A percentile compares a stretch with the other conserved stretches of the same genome.
phyloP scores from a whole-genome alignment of 2,113 vertebrate genomes.

The Daphoenositta chrysoptera region DNA sequence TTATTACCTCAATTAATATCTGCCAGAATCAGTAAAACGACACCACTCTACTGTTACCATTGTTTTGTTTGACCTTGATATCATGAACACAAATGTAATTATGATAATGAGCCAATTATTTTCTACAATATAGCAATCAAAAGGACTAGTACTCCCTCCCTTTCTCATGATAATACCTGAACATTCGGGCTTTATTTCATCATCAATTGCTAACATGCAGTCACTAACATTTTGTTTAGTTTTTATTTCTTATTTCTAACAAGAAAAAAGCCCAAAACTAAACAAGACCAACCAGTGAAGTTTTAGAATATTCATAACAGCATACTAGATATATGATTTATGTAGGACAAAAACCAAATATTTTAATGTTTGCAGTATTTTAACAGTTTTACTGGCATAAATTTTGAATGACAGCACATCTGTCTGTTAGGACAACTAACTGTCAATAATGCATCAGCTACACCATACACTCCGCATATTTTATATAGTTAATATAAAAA shows the following conservation, averaged over 20 bases:
- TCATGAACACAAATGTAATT: conserved; percentile 26
- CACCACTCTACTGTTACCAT: background rate
- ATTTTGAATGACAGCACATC: background rate
- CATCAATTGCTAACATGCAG: background rate
- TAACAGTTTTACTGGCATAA: background rate
- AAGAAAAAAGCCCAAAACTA: background rate
- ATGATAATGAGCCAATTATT: conserved; percentile 25
- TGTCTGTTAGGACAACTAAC: background rate
- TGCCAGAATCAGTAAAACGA: background rate
- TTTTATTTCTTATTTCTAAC: background rate
- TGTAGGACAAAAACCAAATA: background rate
- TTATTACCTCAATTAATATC: background rate
- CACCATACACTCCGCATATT: background rate
- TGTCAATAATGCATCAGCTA: background rate
- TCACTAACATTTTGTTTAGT: background rate
- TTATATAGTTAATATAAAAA: background rate
- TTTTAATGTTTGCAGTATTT: background rate
- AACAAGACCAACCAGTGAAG: background rate
- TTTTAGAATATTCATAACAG: background rate
- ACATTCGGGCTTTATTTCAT: background rate
- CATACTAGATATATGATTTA: background rate
- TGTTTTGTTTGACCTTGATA: background rate
- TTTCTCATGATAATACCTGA: conserved; percentile 17
- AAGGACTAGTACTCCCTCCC: background rate
- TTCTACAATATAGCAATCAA: background rate